Base-by-base conservation (phyloP, 2,797 vertebrate species). In the Alfaro cultratus region DNA sequence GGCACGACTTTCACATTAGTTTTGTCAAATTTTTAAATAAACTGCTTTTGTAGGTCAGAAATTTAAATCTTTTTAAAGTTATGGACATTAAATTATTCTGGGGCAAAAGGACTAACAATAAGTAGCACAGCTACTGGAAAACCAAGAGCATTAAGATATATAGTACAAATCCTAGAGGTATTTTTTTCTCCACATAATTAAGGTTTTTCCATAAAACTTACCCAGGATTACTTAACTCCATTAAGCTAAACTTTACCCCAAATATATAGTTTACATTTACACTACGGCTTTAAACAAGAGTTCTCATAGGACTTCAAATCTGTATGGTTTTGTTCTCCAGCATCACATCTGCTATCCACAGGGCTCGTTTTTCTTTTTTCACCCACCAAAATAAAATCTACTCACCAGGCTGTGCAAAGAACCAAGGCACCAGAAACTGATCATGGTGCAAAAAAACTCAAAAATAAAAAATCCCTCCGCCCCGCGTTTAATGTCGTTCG, bases 361-460 rank as follows among this genome's bases (percentile, higher is more conserved):
- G 36, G 18, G 36, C 0, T 53, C 2, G 49, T 8, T 51, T 51
- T 41, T 23, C 2, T 23, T 41, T 41, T 67, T 67, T 12, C 12
- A 67, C 18, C 64, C 34, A 67, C 10, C 34, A 67, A 67, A 70
- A 70, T 45, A 70, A 70, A 70, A 70, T 70, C 68, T 71, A 45
- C 39, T 45, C 68, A 71, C 68, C 64, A 71, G 41, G 13, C 26
- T 29, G 39, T 43, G 41, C 23, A 70, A 5, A 68, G 36, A 70
- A 70, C 64, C 34, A 68, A 41, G 9, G 67, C 39, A 70, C 67
- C 21, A 70, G 43, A 29, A 71, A 71, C 41, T 29, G 13, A 45
- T 71, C 41, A 29, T 45, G 12, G 68, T 45, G 67, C 26, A 29
- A 45, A 26, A 16, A 46, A 46, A 16, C 26, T 29, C 23, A 43